Evolutionary conservation across 2,797 vertebrate species (phyloP).

Genomic region (Clarias laeviceps): DNA sequence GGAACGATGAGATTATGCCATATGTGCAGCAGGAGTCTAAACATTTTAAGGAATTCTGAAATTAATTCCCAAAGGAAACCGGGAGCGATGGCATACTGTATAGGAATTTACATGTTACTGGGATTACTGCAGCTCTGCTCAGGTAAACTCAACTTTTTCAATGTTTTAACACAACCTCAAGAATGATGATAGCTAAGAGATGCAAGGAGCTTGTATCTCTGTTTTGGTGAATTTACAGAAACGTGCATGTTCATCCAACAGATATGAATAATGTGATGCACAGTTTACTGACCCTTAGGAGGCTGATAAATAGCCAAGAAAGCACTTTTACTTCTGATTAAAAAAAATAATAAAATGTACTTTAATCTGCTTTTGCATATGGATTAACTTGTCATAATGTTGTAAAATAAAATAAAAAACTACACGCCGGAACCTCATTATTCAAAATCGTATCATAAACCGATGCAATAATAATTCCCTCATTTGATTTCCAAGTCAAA

Average conservation of each 20-base stretch:
- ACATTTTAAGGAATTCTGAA: constrained; percentile 39
- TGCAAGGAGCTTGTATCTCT: not conserved
- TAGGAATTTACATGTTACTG: constrained; percentile 68
- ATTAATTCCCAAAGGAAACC: constrained; percentile 49
- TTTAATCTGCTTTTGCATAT: not conserved
- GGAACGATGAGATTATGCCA: constrained; percentile 35
- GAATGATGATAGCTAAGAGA: not conserved
- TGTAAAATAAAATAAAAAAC: not conserved
- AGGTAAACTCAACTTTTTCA: constrained; percentile 65
- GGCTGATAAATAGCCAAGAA: not conserved
- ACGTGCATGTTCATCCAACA: constrained; percentile 9
- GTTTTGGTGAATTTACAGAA: not conserved
- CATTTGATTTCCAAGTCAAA: constrained; percentile 2
- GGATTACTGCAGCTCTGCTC: constrained; percentile 70
- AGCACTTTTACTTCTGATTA: not conserved
- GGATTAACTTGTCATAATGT: not conserved
- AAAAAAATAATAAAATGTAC: no score
- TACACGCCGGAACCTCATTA: not conserved
- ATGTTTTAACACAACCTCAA: not conserved
- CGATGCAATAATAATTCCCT: not conserved
- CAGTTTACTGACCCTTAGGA: not conserved
- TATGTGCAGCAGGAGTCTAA: constrained; percentile 25
- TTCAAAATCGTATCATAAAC: not conserved
- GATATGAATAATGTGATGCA: not conserved
- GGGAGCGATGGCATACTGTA: constrained; percentile 68